phyloP scores from a whole-genome alignment of 2,888 invertebrate species.

The Macrophya annulata region DNA sequence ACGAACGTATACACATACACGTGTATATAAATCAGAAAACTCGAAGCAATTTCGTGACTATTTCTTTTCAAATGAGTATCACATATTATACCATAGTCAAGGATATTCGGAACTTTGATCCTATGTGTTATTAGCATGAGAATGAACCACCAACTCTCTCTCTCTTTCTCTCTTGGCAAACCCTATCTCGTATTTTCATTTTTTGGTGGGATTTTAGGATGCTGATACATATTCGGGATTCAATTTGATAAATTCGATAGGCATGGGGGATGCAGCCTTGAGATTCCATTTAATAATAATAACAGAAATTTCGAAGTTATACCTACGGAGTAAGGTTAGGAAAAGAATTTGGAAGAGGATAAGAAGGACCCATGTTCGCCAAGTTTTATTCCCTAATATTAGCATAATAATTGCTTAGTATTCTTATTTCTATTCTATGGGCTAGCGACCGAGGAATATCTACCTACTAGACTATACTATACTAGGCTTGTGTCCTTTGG shows the following conservation, averaged over 20 bases:
- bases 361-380: conserved; percentile 16
- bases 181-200: not conserved
- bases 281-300: conserved; percentile 75
- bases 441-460: not conserved
- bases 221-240: conserved; percentile 65
- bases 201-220: not conserved
- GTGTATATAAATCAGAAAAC: not conserved
- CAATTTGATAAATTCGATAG: conserved; percentile 75
- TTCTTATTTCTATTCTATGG: conserved; percentile 56
- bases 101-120: conserved; percentile 1
- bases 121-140: conserved; percentile 66
- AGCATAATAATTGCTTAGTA: conserved; percentile 75
- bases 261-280: conserved; percentile 66
- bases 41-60: not conserved
- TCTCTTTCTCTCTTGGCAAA: not conserved
- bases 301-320: conserved; percentile 58
- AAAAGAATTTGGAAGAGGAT: not conserved
- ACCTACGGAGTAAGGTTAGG: not conserved
- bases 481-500: not conserved
- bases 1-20: not conserved
- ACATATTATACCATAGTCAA: not conserved
- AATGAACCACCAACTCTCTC: conserved; percentile 63
- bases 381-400: conserved; percentile 71
- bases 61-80: not conserved
- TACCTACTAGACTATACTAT: not conserved